These are phyloP conservation scores for Xyliphius kryptos DNA, from an alignment of 2,113 vertebrate genomes.

Conservation along the genomic window DNA sequence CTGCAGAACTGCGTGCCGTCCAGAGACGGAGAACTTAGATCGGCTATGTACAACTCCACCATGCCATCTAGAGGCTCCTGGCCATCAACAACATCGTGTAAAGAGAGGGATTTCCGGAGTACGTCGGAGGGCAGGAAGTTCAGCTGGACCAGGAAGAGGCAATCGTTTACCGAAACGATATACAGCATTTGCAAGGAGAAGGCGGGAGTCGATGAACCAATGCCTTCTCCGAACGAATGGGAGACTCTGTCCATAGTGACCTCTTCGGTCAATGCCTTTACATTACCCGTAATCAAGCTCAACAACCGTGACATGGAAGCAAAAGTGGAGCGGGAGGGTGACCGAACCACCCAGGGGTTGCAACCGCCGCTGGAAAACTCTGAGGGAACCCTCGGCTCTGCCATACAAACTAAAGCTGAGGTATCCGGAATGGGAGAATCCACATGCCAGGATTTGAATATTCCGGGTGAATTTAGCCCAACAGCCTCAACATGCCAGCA, in stretches of 20 bases:
- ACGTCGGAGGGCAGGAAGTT: constrained; percentile 52
- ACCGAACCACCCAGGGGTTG: constrained; percentile 31
- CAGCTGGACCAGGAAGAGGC: constrained; percentile 61
- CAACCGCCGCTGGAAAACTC: constrained; percentile 30
- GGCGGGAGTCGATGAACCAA: constrained; percentile 53
- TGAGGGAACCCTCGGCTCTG: constrained; percentile 2
- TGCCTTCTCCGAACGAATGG: constrained; percentile 57
- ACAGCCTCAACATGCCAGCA: constrained; percentile 51
- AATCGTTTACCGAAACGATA: constrained; percentile 77
- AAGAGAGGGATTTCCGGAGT: constrained; percentile 50
- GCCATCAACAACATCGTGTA: constrained; percentile 62
- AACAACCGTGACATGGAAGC: constrained; percentile 70
- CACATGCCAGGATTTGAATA: constrained; percentile 39
- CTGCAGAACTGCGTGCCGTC: constrained; percentile 79
- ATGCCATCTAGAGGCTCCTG: constrained; percentile 73
- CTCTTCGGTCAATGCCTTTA: constrained; percentile 83
- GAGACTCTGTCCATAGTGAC: constrained; percentile 78
- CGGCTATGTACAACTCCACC: constrained; percentile 60
- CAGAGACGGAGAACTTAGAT: constrained; percentile 65
- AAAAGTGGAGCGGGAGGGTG: constrained; percentile 30
- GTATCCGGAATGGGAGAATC: constrained; percentile 27
- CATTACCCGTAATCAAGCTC: constrained; percentile 76
- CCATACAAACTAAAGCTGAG: constrained; percentile 33
- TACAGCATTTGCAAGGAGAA: constrained; percentile 85
- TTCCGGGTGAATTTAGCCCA: constrained; percentile 52